A percentile compares a stretch with the other conserved stretches of the same genome.
These are phyloP conservation scores for Zosterops pallidus DNA, from an alignment of 2,113 vertebrate species.

Conservation along the genomic window DNA sequence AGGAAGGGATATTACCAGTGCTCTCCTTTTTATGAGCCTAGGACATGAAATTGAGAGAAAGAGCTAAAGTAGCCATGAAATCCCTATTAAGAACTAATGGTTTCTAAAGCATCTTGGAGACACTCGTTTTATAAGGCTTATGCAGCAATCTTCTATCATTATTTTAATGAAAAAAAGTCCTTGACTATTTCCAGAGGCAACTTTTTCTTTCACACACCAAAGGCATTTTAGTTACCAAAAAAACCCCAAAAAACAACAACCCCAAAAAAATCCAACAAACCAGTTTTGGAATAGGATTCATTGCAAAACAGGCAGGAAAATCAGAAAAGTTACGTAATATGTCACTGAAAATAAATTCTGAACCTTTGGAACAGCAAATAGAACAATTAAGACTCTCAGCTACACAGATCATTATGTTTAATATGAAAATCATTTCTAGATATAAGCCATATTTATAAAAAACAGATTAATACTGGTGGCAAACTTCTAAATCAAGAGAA, in stretches of 20 bases:
- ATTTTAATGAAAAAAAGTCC: constrained; percentile 48
- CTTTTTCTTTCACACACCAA: neutral
- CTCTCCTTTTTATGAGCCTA: neutral
- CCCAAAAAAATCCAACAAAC: neutral
- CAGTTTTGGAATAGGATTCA: neutral
- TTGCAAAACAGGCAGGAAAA: neutral
- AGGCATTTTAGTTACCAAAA: neutral
- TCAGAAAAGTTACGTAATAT: neutral
- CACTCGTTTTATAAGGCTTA: constrained; percentile 34
- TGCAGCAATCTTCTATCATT: constrained; percentile 13
- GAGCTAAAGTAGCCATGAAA: constrained; percentile 49
- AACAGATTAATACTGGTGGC: neutral
- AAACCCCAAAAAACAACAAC: too few species aligned
- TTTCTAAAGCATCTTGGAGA: constrained; percentile 54
- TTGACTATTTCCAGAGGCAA: constrained; percentile 34
- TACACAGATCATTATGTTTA: constrained; percentile 23
- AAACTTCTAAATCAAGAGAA: constrained; percentile 1
- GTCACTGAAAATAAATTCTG: neutral
- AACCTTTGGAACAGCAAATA: constrained; percentile 15
- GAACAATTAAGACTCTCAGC: constrained; percentile 34
- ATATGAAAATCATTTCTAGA: constrained; percentile 43
- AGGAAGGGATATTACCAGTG: neutral
- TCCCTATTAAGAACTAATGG: constrained; percentile 49
- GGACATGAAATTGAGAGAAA: constrained; percentile 12
- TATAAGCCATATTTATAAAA: constrained; percentile 27